Percentiles rank a stretch among this genome's conserved stretches.
Conservation (phyloP, 2,113 vertebrate species). For the Rhagologus leucostigma region DNA sequence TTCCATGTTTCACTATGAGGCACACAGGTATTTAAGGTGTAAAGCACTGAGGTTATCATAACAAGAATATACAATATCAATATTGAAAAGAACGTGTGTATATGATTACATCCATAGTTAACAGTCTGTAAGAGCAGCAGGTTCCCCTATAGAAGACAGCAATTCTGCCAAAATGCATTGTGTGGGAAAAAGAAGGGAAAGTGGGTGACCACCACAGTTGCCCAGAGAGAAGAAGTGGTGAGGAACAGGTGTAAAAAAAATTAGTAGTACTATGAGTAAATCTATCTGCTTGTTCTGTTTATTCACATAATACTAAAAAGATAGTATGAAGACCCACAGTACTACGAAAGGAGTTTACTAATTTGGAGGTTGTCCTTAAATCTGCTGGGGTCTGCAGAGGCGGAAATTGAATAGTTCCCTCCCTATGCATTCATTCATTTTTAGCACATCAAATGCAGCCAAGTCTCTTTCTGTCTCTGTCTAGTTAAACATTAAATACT, state of each 20-base stretch:
- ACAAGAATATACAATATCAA: background rate
- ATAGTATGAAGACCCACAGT: background rate
- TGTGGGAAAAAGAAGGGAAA: background rate
- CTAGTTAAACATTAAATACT: conserved; percentile 11
- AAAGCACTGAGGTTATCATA: background rate
- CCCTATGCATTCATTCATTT: background rate
- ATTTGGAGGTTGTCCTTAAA: background rate
- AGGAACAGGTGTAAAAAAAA: background rate
- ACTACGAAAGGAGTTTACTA: background rate
- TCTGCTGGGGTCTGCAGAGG: background rate
- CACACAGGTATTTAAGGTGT: background rate
- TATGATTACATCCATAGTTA: background rate
- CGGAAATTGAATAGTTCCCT: background rate
- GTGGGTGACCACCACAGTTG: background rate
- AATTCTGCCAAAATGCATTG: background rate
- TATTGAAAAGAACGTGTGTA: background rate
- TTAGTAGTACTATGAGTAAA: background rate
- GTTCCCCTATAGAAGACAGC: background rate
- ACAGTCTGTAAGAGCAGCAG: background rate
- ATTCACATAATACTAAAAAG: background rate
- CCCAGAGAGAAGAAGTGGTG: background rate
- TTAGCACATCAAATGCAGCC: conserved; percentile 10
- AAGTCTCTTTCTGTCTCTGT: background rate
- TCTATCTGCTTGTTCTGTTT: background rate
- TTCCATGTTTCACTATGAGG: background rate